These are phyloP conservation scores for Acholoe squamosa DNA, from an alignment of 2,888 invertebrate species.

Conservation along the genomic window DNA sequence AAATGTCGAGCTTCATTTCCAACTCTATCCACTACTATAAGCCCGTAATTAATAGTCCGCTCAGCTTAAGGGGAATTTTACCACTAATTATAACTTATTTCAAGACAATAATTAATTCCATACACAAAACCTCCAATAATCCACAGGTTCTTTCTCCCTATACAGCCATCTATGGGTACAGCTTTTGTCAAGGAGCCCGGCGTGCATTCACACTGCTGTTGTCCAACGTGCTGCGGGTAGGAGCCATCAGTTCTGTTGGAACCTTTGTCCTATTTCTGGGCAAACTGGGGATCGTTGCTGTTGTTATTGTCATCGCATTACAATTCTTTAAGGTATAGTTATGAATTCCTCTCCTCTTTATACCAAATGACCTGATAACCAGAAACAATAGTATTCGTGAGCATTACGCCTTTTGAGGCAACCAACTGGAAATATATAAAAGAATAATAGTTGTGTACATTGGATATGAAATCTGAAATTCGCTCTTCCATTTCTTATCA, in stretches of 20 bases:
- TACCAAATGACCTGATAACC: no score
- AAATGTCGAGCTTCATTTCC: no score
- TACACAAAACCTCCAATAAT: background rate
- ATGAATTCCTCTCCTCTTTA: background rate
- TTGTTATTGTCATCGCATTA: slow-evolving; percentile 91
- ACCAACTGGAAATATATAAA: no score
- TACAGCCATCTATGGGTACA: slow-evolving; percentile 87
- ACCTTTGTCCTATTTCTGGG: slow-evolving; percentile 96
- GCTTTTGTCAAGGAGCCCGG: slow-evolving; percentile 87
- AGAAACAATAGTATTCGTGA: no score
- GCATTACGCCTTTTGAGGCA: no score
- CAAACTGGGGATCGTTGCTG: slow-evolving; percentile 90
- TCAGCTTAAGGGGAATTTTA: no score
- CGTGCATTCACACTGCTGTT: slow-evolving; percentile 86
- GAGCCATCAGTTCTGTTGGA: slow-evolving; percentile 95
- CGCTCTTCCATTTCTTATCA: no score
- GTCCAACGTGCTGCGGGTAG: slow-evolving; percentile 90
- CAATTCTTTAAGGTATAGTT: slow-evolving; percentile 81
- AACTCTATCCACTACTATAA: no score
- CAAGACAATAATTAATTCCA: background rate
- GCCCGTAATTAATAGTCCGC: no score
- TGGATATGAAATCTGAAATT: no score
- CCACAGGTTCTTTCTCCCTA: background rate
- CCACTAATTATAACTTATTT: no score
- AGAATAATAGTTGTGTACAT: no score